Base-by-base conservation (phyloP, 2,797 vertebrate species). In the Enteromius viviparus region DNA sequence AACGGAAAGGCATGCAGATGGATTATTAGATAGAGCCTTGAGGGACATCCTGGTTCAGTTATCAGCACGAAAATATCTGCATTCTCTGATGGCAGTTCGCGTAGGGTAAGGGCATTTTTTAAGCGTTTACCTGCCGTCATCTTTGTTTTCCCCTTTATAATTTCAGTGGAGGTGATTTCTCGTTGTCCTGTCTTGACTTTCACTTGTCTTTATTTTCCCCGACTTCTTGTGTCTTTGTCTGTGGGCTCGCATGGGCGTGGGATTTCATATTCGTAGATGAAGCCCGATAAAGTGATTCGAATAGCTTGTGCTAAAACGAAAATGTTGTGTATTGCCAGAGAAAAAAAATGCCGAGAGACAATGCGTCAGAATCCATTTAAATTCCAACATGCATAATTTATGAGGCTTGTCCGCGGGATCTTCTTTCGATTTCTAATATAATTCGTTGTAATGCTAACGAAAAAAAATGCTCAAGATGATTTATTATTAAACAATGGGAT, bases 21-120 rank as follows among this genome's bases (percentile, higher is more conserved):
- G 95, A 92, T 95, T 97, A 93, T 96, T 98, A 95, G 96, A 96
- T 95, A 96, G 97, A 97, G 96, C 96, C 95, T 97, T 97, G 94
- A 97, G 96, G 94, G 96, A 95, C 94, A 95, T 96, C 93, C 94
- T 97, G 95, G 96, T 96, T 92, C 96, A 97, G 93, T 94, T 97
- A 93, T 97, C 96, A 89, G 95, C 96, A 92, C 96, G 96, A 92
- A 97, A 96, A 95, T 97, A 97, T 93, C 96, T 98, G 92, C 96
- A 97, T 94, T 96, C 96, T 91, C 94, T 98, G 92, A 93, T 97
- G 96, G 95, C 97, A 95, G 95, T 96, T 92, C 94, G 96, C 92
- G 93, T 96, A 94, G 97, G 97, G 97, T 99, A 97, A 98, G 97
- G 93, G 92, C 89, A 90, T 93, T 92, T 94, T 91, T 91, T 92